These are phyloP conservation scores for Odontocerum albicorne DNA, from an alignment of 2,888 invertebrate species.

Conservation along the genomic window DNA sequence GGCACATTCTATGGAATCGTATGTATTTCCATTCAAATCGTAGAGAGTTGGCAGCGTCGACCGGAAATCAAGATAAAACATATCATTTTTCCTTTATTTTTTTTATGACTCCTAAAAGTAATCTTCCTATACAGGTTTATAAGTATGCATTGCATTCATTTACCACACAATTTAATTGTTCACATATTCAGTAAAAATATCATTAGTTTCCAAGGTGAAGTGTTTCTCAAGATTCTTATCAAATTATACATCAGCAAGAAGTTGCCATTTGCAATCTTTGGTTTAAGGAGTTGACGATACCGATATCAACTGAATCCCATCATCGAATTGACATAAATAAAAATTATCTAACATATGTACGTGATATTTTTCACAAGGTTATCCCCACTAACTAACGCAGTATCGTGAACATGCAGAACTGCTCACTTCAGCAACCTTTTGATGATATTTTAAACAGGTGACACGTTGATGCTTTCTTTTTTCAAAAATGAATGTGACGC, in stretches of 20 bases:
- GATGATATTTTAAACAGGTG: slow-evolving; percentile 67
- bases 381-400: slow-evolving; percentile 62
- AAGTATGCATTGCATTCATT: too few species aligned
- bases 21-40: slow-evolving; percentile 63
- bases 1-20: slow-evolving; percentile 57
- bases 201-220: slow-evolving; percentile 58
- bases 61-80: slow-evolving; percentile 71
- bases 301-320: slow-evolving; percentile 39
- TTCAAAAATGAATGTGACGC: slow-evolving; percentile 67
- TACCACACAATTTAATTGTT: slow-evolving; percentile 63
- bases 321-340: background rate
- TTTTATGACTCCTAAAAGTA: slow-evolving; percentile 66
- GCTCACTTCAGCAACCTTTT: slow-evolving; percentile 74
- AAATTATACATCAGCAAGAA: slow-evolving; percentile 49
- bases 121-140: slow-evolving; percentile 65
- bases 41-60: slow-evolving; percentile 65
- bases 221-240: slow-evolving; percentile 55
- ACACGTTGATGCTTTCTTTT: slow-evolving; percentile 59
- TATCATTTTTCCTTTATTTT: slow-evolving; percentile 65
- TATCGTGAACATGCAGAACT: slow-evolving; percentile 69
- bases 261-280: slow-evolving; percentile 47
- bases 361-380: slow-evolving; percentile 63
- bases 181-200: slow-evolving; percentile 52
- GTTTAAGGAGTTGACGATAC: slow-evolving; percentile 40
- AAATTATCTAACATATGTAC: slow-evolving; percentile 47